Base-by-base conservation (phyloP, 2,888 invertebrate species). In the Alentia gelatinosa region DNA sequence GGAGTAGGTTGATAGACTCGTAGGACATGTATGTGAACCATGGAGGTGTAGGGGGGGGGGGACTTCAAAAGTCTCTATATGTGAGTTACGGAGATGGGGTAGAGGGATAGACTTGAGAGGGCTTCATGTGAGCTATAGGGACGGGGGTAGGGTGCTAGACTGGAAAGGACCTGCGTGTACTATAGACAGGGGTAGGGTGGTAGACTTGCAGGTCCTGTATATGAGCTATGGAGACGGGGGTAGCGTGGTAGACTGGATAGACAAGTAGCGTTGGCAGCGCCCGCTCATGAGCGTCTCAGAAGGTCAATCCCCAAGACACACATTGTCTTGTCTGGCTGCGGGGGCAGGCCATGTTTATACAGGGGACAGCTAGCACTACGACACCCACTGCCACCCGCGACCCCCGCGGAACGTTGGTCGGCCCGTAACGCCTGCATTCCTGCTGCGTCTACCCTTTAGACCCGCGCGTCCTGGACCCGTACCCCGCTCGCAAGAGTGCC, bases 291-390 rank as follows among this genome's bases (percentile, higher is more conserved):
- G 23, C 74, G 26, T 33, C 79, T 5, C 79, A 39, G 79, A 86
- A 35, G 86, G 86, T 86, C 86, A 86, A 86, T 86, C 86, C 86
- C 86, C 86, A 86, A 86, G 86, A 86, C 86, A 86, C 86, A 86
- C 50, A 86, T 86, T 86, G 86, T 86, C 86, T 42, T 86, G 86
- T 86, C 86, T 86, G 86, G 86, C 42, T 5, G 47, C 50, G 47
- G 50, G 86, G 50, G 15, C 30, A 30, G 42, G 47, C 19, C 37
- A 15, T 86, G 86, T 86, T 86, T 86, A 86, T 35, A 86, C 35
- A 86, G 86, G 42, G 7, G 86, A 86, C 86, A 86, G 47, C 23
- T 30, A 30, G 50, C 83, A 9, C 15, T 86, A 26, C 47, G 50
- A 30, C 50, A 42, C 86, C 86, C 42, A 33, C n/a, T 47, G 47